These are phyloP conservation scores for Staurois parvus DNA, from an alignment of 2,797 vertebrate genomes.

Conservation along the genomic window DNA sequence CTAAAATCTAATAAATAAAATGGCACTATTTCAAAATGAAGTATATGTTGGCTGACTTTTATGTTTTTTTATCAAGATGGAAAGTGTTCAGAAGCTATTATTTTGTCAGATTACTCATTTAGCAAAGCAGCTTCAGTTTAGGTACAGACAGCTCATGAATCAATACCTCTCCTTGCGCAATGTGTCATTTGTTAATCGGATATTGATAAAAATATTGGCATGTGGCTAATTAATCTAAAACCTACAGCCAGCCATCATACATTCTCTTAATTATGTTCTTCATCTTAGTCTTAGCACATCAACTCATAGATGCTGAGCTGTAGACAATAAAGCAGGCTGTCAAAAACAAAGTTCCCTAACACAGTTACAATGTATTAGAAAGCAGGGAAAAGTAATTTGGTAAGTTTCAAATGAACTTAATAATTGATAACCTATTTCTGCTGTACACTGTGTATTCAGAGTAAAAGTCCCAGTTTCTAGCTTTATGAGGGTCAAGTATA, in stretches of 20 bases:
- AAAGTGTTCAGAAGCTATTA: constrained; percentile 79
- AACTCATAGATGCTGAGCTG: constrained; percentile 74
- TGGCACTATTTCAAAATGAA: constrained; percentile 75
- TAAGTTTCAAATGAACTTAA: constrained; percentile 81
- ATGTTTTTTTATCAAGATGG: constrained; percentile 77
- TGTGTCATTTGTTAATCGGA: constrained; percentile 99
- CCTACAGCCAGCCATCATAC: constrained; percentile 90
- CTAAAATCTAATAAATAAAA: constrained; percentile 67
- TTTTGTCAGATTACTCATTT: constrained; percentile 88
- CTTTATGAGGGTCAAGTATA: constrained; percentile 19
- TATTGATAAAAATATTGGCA: constrained; percentile 99
- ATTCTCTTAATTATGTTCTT: constrained; percentile 99
- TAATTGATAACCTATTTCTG: constrained; percentile 75
- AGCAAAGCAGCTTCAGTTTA: constrained; percentile 92
- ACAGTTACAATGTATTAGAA: constrained; percentile 78
- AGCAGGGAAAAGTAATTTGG: constrained; percentile 75
- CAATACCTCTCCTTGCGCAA: constrained; percentile 97
- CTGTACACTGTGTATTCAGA: constrained; percentile 2
- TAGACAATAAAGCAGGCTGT: constrained; percentile 84
- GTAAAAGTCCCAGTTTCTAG: not conserved
- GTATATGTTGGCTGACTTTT: constrained; percentile 77
- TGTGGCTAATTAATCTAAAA: constrained; percentile 96
- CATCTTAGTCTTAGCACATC: constrained; percentile 90
- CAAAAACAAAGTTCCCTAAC: constrained; percentile 72
- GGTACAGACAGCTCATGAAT: constrained; percentile 93